Percentiles rank a stretch among this genome's conserved stretches.
Conservation (phyloP, 2,888 invertebrate genomes). For the Drosophila prolongata region DNA sequence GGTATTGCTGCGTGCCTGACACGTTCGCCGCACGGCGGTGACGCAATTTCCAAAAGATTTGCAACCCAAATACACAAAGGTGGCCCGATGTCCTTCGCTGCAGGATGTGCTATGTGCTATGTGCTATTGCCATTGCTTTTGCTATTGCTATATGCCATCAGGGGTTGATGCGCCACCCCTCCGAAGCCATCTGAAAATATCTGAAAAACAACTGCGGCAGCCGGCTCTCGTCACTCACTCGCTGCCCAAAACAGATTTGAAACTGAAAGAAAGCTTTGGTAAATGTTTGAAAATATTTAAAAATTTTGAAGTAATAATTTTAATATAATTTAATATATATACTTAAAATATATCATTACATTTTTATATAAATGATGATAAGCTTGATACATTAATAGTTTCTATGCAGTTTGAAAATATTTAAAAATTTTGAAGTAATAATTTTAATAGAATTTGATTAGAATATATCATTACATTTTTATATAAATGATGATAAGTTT, state of each 20-base stretch:
- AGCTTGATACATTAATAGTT: too few relatives aligned
- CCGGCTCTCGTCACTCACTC: constrained; percentile 57
- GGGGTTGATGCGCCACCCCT: constrained; percentile 41
- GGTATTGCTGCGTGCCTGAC: constrained; percentile 72
- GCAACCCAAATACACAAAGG: constrained; percentile 60
- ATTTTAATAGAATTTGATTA: too few relatives aligned
- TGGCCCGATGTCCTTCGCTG: constrained; percentile 44
- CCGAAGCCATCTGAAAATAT: constrained; percentile 16
- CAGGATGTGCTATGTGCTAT: constrained; percentile 27
- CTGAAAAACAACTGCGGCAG: constrained; percentile 48
- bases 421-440: background rate
- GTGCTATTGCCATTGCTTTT: constrained; percentile 7
- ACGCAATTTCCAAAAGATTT: constrained; percentile 74
- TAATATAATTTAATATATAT: too few relatives aligned
- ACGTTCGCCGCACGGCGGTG: constrained; percentile 73
- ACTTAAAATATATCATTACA: too few relatives aligned
- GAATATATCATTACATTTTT: too few relatives aligned
- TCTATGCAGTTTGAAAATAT: too few relatives aligned
- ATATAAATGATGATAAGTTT: too few relatives aligned
- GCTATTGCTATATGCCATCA: background rate
- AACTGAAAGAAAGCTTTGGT: constrained; percentile 2
- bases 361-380: too few relatives aligned
- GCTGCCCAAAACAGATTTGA: constrained; percentile 38
- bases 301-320: background rate
- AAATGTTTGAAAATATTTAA: background rate